Percentiles rank a stretch among this genome's conserved stretches.
These are phyloP conservation scores for Drosophila takahashii DNA, from an alignment of 1,140 invertebrate genomes.

Conservation along the genomic window DNA sequence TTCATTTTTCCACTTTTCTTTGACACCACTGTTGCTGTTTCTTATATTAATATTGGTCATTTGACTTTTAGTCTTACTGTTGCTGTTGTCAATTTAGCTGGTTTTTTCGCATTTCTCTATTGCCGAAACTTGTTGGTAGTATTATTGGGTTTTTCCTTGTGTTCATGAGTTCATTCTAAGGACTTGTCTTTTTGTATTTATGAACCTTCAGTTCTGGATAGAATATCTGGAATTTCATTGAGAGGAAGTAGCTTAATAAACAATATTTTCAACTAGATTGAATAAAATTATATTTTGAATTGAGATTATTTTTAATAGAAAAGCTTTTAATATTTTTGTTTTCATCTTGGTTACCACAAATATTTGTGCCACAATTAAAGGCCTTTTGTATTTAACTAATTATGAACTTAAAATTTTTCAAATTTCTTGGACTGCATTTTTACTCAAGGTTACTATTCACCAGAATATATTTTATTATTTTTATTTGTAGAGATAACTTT, in stretches of 20 bases:
- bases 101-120: too few species aligned
- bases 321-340: not conserved
- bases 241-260: not conserved
- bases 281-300: not conserved
- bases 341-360: too few species aligned
- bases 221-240: not conserved
- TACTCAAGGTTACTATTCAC: too few species aligned
- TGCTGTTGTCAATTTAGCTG: not conserved
- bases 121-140: not conserved
- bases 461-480: not conserved
- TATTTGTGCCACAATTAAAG: too few species aligned
- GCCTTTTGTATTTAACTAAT: too few species aligned
- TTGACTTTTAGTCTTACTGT: slow-evolving; percentile 11
- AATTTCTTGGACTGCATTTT: not conserved
- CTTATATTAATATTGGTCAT: slow-evolving; percentile 25
- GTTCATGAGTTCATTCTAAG: not conserved
- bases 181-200: not conserved
- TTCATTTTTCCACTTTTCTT: not conserved
- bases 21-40: slow-evolving; percentile 8
- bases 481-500: not conserved
- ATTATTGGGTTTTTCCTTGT: not conserved
- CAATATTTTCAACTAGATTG: too few species aligned
- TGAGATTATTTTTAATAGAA: too few species aligned
- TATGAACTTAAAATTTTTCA: too few species aligned
- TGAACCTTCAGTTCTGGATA: not conserved